These are phyloP conservation scores for Momotus momota DNA, from an alignment of 2,797 vertebrate genomes.

Conservation along the genomic window DNA sequence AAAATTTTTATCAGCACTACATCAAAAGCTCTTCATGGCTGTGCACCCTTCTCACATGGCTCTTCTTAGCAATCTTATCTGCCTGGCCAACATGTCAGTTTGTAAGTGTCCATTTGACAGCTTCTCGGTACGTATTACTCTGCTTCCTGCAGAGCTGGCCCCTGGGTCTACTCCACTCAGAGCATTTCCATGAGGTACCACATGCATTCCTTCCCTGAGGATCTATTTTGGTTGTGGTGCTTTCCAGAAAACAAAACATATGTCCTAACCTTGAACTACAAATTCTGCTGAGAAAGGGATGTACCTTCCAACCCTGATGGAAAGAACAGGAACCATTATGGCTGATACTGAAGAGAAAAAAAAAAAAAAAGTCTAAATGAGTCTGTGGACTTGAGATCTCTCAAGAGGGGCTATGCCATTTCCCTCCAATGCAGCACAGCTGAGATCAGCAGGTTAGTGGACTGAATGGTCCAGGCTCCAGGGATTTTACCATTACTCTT, in stretches of 20 bases:
- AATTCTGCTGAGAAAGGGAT: neutral
- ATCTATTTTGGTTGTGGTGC: neutral
- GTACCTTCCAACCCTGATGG: neutral
- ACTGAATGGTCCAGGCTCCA: neutral
- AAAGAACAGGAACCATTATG: neutral
- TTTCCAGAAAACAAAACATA: neutral
- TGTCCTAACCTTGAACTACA: neutral
- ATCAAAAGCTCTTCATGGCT: neutral
- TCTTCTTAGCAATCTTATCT: neutral
- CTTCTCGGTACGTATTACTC: neutral
- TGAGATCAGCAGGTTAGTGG: neutral
- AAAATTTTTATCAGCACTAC: neutral
- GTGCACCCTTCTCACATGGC: neutral
- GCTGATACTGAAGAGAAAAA: neutral
- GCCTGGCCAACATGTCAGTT: neutral
- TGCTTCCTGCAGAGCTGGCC: neutral
- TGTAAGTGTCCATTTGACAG: neutral
- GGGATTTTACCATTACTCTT: neutral
- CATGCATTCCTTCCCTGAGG: neutral
- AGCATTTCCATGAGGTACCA: neutral
- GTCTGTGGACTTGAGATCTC: neutral
- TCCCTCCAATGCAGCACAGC: neutral
- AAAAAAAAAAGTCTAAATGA: neutral
- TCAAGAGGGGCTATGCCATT: neutral
- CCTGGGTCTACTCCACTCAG: neutral